Evolutionary conservation across 2,797 vertebrate species (phyloP).

Genomic region (Malurus splendens): DNA sequence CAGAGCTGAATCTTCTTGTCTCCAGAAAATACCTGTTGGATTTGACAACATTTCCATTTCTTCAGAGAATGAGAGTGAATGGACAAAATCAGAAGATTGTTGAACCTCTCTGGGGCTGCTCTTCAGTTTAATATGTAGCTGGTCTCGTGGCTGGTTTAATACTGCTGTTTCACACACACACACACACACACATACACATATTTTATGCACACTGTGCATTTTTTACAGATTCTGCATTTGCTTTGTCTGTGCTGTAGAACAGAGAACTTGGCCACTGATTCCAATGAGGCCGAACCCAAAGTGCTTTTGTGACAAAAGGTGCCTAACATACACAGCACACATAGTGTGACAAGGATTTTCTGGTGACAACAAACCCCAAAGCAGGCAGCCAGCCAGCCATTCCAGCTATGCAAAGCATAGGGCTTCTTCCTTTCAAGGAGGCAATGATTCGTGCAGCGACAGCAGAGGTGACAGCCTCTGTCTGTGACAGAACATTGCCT

Average conservation of each 20-base stretch:
- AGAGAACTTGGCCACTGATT: neutral
- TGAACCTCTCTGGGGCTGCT: neutral
- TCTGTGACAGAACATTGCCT: no score
- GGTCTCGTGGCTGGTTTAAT: neutral
- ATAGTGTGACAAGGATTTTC: accelerated
- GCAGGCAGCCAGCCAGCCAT: neutral
- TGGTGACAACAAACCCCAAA: neutral
- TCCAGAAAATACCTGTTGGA: neutral
- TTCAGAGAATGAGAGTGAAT: neutral
- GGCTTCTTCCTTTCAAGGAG: neutral
- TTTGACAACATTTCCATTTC: neutral
- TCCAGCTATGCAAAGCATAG: neutral
- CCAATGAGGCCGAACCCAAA: neutral
- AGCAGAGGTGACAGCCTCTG: neutral
- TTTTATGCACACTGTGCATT: neutral
- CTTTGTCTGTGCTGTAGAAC: accelerated
- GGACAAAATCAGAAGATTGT: neutral
- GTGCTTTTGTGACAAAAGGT: neutral
- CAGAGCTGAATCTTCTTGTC: neutral
- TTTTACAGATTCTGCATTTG: neutral
- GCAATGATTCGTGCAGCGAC: accelerated
- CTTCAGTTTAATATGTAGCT: accelerated
- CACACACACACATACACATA: neutral
- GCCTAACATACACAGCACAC: neutral
- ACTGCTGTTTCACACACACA: no score